A percentile compares a stretch with the other conserved stretches of the same genome.
phyloP scores from a whole-genome alignment of 1,140 invertebrate species.

The Drosophila rhopaloa region DNA sequence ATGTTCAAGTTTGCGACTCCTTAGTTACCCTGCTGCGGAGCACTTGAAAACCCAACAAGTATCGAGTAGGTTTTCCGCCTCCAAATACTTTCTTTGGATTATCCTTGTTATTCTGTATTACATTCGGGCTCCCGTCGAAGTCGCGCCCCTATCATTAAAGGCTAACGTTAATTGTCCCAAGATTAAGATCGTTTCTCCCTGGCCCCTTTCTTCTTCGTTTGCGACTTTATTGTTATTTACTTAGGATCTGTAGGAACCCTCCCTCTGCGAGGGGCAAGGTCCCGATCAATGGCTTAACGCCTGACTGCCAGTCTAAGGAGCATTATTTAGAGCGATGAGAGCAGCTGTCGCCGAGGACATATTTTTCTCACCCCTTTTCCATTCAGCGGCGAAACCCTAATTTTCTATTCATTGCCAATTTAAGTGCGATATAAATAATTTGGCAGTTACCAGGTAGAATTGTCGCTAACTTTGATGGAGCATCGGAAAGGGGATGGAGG shows the following conservation, averaged over 20 bases:
- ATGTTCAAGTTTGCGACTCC: conserved; percentile 62
- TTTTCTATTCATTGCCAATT: conserved; percentile 81
- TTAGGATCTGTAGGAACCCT: conserved; percentile 50
- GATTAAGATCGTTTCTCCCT: conserved; percentile 67
- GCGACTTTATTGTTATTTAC: conserved; percentile 66
- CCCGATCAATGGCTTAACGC: conserved; percentile 69
- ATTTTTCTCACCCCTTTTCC: conserved; percentile 57
- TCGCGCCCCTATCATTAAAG: conserved; percentile 69
- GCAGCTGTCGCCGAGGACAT: conserved; percentile 66
- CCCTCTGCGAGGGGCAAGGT: conserved; percentile 13
- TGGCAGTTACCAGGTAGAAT: conserved; percentile 70
- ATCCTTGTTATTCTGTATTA: conserved; percentile 57
- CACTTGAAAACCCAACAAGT: conserved; percentile 24
- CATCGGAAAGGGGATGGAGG: conserved; percentile 45
- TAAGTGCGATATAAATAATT: conserved; percentile 82
- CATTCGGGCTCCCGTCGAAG: conserved; percentile 7
- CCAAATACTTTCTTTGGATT: conserved; percentile 57
- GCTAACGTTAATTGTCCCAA: conserved; percentile 64
- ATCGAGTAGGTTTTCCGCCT: conserved; percentile 24
- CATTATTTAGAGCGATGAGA: conserved; percentile 58
- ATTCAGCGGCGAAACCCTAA: conserved; percentile 29
- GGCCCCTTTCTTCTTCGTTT: conserved; percentile 6
- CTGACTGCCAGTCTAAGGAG: conserved; percentile 45
- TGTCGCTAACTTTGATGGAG: conserved; percentile 69
- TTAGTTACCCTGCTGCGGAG: conserved; percentile 27